Percentiles rank a stretch among this genome's conserved stretches.
These are phyloP conservation scores for Miopithecus talapoin DNA, from an alignment of 2,797 vertebrate species.

Conservation along the genomic window DNA sequence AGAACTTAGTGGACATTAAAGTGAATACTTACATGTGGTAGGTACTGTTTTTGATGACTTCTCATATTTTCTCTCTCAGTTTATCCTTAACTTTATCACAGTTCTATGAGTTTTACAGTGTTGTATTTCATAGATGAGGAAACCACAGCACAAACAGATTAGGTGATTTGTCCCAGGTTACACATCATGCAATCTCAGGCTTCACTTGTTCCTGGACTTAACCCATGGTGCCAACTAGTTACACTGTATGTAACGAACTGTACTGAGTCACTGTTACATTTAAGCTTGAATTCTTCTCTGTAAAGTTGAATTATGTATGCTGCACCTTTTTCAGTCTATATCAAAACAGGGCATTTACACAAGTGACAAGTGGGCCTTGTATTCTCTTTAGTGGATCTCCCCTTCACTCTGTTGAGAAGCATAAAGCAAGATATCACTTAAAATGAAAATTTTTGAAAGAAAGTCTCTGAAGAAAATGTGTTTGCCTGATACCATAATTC, in stretches of 20 bases:
- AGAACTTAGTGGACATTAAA: neutral
- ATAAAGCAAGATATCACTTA: neutral
- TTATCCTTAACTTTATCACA: neutral
- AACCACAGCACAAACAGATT: neutral
- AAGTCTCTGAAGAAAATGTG: neutral
- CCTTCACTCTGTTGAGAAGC: neutral
- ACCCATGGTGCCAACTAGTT: too few relatives aligned
- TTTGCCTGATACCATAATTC: neutral
- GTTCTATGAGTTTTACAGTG: neutral
- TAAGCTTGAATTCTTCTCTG: neutral
- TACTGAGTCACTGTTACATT: neutral
- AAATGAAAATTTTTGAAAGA: neutral
- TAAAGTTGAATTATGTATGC: neutral
- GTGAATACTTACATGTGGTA: neutral
- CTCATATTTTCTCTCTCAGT: neutral
- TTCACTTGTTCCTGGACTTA: neutral
- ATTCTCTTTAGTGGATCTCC: neutral
- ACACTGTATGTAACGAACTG: neutral
- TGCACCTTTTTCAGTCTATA: fast-evolving
- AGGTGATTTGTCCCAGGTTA: neutral
- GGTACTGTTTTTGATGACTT: neutral
- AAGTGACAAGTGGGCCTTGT: neutral
- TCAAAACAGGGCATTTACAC: neutral
- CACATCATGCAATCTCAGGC: neutral
- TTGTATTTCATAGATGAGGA: neutral